Conservation (phyloP, 2,113 vertebrate genomes). For the Phasianus colchicus region DNA sequence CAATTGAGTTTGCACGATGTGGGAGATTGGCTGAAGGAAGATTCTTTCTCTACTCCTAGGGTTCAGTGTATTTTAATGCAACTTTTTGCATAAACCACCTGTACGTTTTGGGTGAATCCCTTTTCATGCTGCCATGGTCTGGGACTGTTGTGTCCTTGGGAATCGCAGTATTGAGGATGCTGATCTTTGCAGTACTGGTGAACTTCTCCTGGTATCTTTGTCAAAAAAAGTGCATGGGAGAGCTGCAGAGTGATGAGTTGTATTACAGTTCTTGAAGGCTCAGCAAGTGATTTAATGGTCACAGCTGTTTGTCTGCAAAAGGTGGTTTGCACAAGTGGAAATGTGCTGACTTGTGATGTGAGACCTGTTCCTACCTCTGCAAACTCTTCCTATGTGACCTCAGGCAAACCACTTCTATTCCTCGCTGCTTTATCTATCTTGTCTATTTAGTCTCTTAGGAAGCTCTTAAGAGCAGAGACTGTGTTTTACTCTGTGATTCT, state of each 20-base stretch:
- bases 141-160: background rate
- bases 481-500: slow-evolving; percentile 46
- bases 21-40: background rate
- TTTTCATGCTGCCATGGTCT: background rate
- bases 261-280: background rate
- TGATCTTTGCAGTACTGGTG: fast-evolving
- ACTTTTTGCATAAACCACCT: background rate
- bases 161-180: background rate
- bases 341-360: background rate
- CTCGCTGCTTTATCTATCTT: slow-evolving; percentile 39
- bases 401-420: slow-evolving; percentile 20
- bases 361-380: background rate
- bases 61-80: background rate
- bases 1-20: background rate
- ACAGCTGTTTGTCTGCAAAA: slow-evolving; percentile 29
- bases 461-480: slow-evolving; percentile 20
- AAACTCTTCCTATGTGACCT: slow-evolving; percentile 18
- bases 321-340: background rate
- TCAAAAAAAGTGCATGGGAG: background rate
- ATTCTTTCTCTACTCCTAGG: background rate
- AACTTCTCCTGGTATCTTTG: background rate
- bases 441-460: slow-evolving; percentile 50
- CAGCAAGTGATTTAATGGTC: background rate
- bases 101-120: background rate
- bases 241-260: background rate